Conservation (phyloP, 2,113 vertebrate genomes). For the Anolis sagrei region DNA sequence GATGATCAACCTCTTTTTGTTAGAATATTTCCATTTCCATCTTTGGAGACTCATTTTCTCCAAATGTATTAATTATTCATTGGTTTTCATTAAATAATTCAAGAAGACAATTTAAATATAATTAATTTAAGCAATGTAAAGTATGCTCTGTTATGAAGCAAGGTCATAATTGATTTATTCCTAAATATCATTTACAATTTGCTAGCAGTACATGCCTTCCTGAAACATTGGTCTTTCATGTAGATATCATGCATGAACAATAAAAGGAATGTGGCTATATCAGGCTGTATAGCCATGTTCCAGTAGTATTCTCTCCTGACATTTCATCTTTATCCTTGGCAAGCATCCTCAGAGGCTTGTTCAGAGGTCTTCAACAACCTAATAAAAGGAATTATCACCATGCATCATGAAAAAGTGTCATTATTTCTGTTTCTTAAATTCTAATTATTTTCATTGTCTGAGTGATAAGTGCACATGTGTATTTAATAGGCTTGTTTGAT, state of each 20-base stretch:
- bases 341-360: too few relatives aligned
- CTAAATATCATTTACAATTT: conserved; percentile 16
- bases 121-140: conserved; percentile 42
- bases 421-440: neutral
- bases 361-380: neutral
- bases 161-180: neutral
- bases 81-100: conserved; percentile 40
- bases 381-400: neutral
- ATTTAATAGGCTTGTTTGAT: too few relatives aligned
- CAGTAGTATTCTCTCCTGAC: too few relatives aligned
- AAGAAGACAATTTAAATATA: conserved; percentile 41
- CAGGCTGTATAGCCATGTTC: too few relatives aligned
- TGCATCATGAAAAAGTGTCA: neutral
- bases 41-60: conserved; percentile 29
- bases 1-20: conserved; percentile 6
- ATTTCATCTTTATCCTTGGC: too few relatives aligned
- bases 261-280: neutral
- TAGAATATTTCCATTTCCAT: conserved; percentile 21
- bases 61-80: conserved; percentile 41
- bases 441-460: conserved; percentile 1
- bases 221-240: neutral
- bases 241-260: neutral
- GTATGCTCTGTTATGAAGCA: neutral
- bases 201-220: neutral
- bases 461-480: neutral